These are phyloP conservation scores for Choloepus didactylus DNA, from an alignment of 2,797 vertebrate species.

Conservation along the genomic window DNA sequence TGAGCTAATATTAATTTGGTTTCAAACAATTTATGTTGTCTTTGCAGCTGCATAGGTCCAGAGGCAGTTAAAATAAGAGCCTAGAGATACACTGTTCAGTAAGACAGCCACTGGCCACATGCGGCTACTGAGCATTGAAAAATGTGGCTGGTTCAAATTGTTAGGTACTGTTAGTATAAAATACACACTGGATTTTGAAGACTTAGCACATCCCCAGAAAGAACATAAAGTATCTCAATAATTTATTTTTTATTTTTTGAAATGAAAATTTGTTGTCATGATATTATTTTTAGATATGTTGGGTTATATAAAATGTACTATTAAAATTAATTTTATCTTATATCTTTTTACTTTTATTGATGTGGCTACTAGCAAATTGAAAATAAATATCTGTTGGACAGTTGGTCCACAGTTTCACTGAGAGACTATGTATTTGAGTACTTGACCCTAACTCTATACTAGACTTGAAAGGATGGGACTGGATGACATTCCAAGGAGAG, in stretches of 20 bases:
- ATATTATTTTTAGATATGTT: neutral
- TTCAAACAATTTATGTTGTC: neutral
- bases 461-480: neutral
- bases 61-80: neutral
- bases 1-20: neutral
- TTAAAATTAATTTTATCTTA: slow-evolving; percentile 27
- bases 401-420: neutral
- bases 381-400: neutral
- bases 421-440: neutral
- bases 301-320: neutral
- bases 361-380: neutral
- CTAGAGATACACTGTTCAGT: neutral
- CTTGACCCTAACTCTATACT: neutral
- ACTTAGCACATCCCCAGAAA: neutral
- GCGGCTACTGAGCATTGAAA: neutral
- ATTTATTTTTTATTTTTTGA: neutral
- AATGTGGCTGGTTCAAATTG: neutral
- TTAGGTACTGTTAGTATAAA: neutral
- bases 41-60: neutral
- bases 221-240: neutral
- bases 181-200: neutral
- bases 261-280: neutral
- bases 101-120: neutral
- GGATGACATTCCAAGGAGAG: neutral
- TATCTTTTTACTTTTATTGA: neutral